Conservation (phyloP, 2,888 invertebrate species). For the Cepaea hortensis region DNA sequence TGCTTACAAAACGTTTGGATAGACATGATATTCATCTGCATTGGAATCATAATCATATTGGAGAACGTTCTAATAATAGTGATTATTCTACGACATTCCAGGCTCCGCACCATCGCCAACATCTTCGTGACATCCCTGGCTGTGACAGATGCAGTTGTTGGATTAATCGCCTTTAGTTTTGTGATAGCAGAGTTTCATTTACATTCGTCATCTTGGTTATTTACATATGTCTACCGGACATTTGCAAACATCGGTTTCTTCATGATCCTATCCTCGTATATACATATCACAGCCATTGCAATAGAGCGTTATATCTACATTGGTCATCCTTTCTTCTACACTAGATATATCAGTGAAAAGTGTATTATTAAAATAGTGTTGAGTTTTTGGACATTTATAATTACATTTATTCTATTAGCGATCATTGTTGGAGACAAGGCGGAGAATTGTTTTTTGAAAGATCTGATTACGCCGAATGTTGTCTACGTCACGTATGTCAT, state of each 20-base stretch:
- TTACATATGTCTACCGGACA: too few relatives aligned
- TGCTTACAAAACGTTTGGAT: too few relatives aligned
- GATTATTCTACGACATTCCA: neutral
- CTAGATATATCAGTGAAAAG: neutral
- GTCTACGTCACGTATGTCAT: neutral
- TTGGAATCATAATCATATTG: neutral
- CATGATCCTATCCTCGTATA: neutral
- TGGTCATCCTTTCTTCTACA: neutral
- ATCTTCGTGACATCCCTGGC: too few relatives aligned
- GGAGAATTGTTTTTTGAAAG: neutral
- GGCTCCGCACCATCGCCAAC: too few relatives aligned
- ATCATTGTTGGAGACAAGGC: too few relatives aligned
- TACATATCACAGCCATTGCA: neutral
- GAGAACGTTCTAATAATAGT: neutral
- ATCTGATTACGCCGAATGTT: neutral
- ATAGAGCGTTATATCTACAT: neutral
- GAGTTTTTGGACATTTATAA: neutral
- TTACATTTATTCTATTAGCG: neutral
- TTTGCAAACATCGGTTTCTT: neutral
- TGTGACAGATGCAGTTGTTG: too few relatives aligned
- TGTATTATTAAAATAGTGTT: neutral
- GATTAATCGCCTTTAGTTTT: neutral
- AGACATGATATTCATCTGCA: too few relatives aligned
- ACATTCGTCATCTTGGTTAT: neutral
- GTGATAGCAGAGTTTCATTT: neutral